Conservation (phyloP, 30 jellyfish, hydroid and myxozoan species). For the Aurelia coerulea region DNA sequence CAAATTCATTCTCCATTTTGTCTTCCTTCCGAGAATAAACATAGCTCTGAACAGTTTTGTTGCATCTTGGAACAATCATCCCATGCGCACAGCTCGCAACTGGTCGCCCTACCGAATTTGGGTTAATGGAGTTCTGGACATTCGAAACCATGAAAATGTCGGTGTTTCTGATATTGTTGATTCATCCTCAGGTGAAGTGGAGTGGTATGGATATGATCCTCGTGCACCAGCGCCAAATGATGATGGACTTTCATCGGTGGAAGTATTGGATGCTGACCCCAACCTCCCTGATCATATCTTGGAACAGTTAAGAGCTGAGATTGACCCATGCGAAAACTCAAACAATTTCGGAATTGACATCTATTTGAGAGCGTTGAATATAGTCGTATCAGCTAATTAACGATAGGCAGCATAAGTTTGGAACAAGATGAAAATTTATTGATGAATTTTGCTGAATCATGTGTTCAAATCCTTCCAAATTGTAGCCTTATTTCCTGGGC, state of each 20-base stretch:
- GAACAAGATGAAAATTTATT: no score
- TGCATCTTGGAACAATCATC: slow-evolving; percentile 61
- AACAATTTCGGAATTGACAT: slow-evolving; percentile 25
- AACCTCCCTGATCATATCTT: slow-evolving; percentile 25
- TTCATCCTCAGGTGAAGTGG: slow-evolving; percentile 15
- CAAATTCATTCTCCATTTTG: slow-evolving; percentile 46
- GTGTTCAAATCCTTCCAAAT: no score
- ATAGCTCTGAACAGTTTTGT: slow-evolving; percentile 22
- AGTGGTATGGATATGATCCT: slow-evolving; percentile 51
- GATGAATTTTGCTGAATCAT: no score
- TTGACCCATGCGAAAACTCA: slow-evolving; percentile 42
- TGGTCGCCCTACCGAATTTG: slow-evolving; percentile 59
- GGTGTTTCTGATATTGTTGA: slow-evolving; percentile 20
- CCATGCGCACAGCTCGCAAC: slow-evolving; percentile 48
- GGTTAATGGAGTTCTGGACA: slow-evolving; percentile 37
- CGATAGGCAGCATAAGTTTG: no score
- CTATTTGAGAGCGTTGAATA: slow-evolving; percentile 9
- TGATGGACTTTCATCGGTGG: slow-evolving; percentile 31
- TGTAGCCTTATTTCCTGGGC: no score
- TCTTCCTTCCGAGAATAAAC: slow-evolving; percentile 43
- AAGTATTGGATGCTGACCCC: slow-evolving; percentile 39
- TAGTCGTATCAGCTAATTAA: no score
- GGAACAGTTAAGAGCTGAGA: slow-evolving; percentile 29
- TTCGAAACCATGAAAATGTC: slow-evolving; percentile 25
- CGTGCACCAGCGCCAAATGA: slow-evolving; percentile 38